Percentiles rank a stretch among this genome's conserved stretches.
Evolutionary conservation across 2,113 vertebrate genomes (phyloP).

Genomic region (Ictalurus punctatus): DNA sequence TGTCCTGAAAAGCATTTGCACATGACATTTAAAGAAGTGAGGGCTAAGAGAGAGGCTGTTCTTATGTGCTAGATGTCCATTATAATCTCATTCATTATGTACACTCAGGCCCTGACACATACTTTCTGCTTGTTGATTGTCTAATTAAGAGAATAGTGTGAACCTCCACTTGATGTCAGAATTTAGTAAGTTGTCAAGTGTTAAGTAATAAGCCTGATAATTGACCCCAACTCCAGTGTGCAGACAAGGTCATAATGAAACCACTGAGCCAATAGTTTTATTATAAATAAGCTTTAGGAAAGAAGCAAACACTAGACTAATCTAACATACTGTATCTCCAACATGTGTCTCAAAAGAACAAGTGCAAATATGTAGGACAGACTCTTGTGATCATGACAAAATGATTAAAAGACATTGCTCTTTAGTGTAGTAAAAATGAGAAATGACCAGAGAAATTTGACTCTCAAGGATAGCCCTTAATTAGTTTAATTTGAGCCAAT

Average conservation of each 20-base stretch:
- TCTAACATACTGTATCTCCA: background rate
- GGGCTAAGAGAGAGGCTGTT: conserved; percentile 35
- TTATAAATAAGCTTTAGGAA: conserved; percentile 38
- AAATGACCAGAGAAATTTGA: background rate
- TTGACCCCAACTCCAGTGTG: conserved; percentile 22
- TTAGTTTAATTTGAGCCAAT: conserved; percentile 42
- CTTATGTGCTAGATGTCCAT: conserved; percentile 44
- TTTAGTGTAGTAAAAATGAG: conserved; percentile 8
- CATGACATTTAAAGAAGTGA: conserved; percentile 64
- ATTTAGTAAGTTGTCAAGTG: conserved; percentile 42
- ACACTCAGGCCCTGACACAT: conserved; percentile 40
- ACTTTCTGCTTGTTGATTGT: conserved; percentile 36
- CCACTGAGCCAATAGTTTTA: conserved; percentile 36
- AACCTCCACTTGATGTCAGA: conserved; percentile 46
- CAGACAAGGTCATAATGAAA: conserved; percentile 41
- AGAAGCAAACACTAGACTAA: conserved; percentile 5
- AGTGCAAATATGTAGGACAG: background rate
- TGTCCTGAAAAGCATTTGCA: conserved; percentile 60
- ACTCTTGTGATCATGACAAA: background rate
- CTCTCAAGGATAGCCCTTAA: conserved; percentile 23
- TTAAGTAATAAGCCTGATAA: conserved; percentile 51
- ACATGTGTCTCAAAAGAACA: background rate
- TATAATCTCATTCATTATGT: conserved; percentile 49
- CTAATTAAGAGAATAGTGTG: conserved; percentile 43
- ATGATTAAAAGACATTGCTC: conserved; percentile 3